phyloP scores from a whole-genome alignment of 1,140 invertebrate genomes.

The Drosophila cardini region DNA sequence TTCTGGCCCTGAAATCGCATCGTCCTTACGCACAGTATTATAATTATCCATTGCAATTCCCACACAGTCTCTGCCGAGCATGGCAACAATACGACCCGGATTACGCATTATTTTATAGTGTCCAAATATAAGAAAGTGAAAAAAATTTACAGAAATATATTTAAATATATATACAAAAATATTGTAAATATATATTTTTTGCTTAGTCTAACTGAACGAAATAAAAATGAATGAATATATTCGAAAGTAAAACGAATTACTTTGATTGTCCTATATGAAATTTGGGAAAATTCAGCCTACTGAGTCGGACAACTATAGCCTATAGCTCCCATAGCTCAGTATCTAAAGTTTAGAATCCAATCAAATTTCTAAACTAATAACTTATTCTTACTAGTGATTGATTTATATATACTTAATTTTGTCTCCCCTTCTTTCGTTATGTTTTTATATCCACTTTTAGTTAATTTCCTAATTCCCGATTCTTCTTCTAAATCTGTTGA shows the following conservation, averaged over 20 bases:
- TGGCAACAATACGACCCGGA: not conserved
- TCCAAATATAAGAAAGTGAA: not conserved
- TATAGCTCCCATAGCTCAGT: no score
- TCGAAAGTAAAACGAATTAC: no score
- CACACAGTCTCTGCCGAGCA: constrained; percentile 2
- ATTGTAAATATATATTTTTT: no score
- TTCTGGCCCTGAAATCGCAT: not conserved
- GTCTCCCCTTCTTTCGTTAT: not conserved
- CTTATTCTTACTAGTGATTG: not conserved
- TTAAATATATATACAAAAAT: no score
- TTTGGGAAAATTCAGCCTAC: no score
- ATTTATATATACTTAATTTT: not conserved
- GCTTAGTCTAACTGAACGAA: no score
- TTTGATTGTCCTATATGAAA: no score
- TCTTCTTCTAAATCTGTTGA: not conserved
- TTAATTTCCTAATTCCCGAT: constrained; percentile 9
- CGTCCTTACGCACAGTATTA: no score
- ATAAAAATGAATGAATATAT: no score
- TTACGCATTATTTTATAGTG: not conserved
- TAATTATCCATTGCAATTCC: constrained; percentile 8
- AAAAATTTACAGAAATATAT: not conserved
- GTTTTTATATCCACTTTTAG: not conserved
- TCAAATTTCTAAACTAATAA: no score
- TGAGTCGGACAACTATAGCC: no score
- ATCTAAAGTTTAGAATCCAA: no score